Conservation (phyloP, 2,888 invertebrate species). For the Cryptocephalus moraei region DNA sequence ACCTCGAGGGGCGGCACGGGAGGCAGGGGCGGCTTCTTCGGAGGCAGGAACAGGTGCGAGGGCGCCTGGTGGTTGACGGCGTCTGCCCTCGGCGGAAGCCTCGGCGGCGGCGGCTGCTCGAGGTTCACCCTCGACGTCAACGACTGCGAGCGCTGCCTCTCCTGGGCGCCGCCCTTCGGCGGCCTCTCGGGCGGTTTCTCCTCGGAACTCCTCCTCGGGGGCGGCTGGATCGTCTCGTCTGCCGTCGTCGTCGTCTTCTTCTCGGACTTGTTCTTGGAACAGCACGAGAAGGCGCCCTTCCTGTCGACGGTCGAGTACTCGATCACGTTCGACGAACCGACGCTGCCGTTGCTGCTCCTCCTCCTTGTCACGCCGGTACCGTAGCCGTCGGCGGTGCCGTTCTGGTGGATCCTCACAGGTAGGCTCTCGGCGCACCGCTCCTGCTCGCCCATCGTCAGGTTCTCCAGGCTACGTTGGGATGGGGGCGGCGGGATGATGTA, state of each 20-base stretch:
- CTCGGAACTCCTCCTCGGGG: conserved; percentile 50
- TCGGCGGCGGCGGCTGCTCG: conserved; percentile 31
- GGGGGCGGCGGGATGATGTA: conserved; percentile 77
- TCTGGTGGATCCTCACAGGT: neutral
- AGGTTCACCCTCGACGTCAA: conserved; percentile 24
- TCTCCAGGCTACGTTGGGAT: conserved; percentile 18
- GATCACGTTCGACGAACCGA: conserved; percentile 41
- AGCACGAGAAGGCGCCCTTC: conserved; percentile 62
- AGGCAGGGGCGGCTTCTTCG: conserved; percentile 64
- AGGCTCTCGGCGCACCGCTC: conserved; percentile 4
- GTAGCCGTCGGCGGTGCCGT: neutral
- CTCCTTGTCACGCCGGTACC: conserved; percentile 13
- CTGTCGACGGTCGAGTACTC: conserved; percentile 65
- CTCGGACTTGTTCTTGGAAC: conserved; percentile 49
- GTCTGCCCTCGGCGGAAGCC: conserved; percentile 44
- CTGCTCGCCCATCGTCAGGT: conserved; percentile 9
- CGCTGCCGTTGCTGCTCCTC: conserved; percentile 45
- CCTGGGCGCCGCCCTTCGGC: conserved; percentile 47
- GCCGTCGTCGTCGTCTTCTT: conserved; percentile 21
- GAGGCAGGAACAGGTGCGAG: conserved; percentile 48
- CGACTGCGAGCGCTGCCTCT: conserved; percentile 48
- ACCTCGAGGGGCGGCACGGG: conserved; percentile 57
- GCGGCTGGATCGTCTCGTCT: conserved; percentile 43
- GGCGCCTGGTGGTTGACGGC: conserved; percentile 33
- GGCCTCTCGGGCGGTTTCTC: conserved; percentile 57